These are phyloP conservation scores for Tyto alba DNA, from an alignment of 2,113 vertebrate genomes.

Conservation along the genomic window DNA sequence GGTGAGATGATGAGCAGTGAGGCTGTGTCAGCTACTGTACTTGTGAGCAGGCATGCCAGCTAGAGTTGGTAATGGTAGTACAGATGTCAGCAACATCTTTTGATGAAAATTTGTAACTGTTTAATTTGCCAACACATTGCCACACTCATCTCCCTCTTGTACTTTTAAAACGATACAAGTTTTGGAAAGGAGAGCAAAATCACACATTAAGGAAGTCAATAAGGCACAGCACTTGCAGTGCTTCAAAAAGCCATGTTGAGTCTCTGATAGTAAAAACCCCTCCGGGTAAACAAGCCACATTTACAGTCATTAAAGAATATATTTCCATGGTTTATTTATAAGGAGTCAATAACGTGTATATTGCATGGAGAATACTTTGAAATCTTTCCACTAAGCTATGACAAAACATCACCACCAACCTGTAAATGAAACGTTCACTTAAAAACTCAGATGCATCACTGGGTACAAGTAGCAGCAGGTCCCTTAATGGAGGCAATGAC, in stretches of 20 bases:
- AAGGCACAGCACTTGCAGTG: background rate
- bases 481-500: background rate
- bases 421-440: background rate
- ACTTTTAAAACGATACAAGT: background rate
- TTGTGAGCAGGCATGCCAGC: background rate
- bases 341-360: background rate
- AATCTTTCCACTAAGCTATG: background rate
- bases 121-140: background rate
- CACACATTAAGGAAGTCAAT: background rate
- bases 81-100: background rate
- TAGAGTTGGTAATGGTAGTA: background rate
- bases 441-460: background rate
- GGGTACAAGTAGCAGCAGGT: background rate
- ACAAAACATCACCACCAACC: background rate
- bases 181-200: background rate
- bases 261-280: background rate
- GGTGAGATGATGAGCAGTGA: background rate
- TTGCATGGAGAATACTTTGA: background rate
- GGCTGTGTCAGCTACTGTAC: background rate
- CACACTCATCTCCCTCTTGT: background rate
- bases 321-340: conserved; percentile 8
- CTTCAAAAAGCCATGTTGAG: background rate
- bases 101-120: background rate
- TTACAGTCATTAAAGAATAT: conserved; percentile 36
- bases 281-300: background rate